Conservation (phyloP, 2,113 vertebrate species). For the Taxidea taxus region DNA sequence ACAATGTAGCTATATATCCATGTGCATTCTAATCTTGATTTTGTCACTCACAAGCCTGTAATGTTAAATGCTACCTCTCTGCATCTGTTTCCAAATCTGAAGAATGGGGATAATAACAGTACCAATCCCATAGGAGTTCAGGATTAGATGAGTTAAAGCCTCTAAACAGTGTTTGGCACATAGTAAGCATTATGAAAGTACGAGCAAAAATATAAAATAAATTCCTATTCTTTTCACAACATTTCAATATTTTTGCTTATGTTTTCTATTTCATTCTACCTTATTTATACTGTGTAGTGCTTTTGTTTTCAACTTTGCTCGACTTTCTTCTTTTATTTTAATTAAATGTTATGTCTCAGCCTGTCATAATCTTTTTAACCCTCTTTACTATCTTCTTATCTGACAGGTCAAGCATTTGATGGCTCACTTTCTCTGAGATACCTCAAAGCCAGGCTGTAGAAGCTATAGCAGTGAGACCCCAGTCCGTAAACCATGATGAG, state of each 20-base stretch:
- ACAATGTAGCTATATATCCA: not conserved
- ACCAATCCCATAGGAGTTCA: not conserved
- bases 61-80: not conserved
- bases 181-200: not conserved
- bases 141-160: not conserved
- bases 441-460: not conserved
- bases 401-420: not conserved
- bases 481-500: fast-evolving
- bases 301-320: not conserved
- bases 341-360: not conserved
- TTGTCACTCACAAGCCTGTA: not conserved
- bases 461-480: not conserved
- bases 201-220: not conserved
- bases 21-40: not conserved
- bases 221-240: not conserved
- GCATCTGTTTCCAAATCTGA: not conserved
- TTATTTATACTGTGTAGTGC: not conserved
- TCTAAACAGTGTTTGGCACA: not conserved
- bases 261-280: not conserved
- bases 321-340: not conserved
- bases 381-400: not conserved
- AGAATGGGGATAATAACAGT: not conserved
- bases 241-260: not conserved
- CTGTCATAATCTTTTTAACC: not conserved
- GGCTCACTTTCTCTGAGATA: not conserved